A percentile compares a stretch with the other conserved stretches of the same genome.
Conservation (phyloP, 2,888 invertebrate species). For the Eupithecia pulchellata region DNA sequence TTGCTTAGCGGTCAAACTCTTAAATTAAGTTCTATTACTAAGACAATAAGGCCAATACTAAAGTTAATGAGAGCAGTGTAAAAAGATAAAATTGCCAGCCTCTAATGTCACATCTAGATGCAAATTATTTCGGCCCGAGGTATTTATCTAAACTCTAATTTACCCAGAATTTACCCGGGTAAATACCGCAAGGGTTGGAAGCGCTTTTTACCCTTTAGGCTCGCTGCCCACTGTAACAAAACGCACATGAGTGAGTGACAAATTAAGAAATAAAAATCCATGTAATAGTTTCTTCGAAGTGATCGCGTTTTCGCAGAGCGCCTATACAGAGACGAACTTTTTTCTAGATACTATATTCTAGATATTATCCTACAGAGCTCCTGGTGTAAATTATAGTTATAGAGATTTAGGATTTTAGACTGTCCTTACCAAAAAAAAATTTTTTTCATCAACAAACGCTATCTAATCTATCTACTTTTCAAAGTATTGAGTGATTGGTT, state of each 20-base stretch:
- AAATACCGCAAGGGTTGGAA: conserved; percentile 74
- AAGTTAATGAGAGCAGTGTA: conserved; percentile 44
- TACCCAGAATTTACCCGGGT: conserved; percentile 71
- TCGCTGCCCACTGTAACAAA: conserved; percentile 8
- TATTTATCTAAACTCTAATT: conserved; percentile 82
- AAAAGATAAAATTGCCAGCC: conserved; percentile 67
- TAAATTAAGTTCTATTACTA: conserved; percentile 32
- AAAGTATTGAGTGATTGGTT: too few species aligned
- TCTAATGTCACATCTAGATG: conserved; percentile 84
- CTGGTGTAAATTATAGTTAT: too few species aligned
- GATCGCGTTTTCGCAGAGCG: too few species aligned
- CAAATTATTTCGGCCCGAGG: conserved; percentile 78
- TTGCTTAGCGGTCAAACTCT: conserved; percentile 20
- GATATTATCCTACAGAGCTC: too few species aligned
- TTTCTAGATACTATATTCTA: too few species aligned
- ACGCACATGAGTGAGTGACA: background rate
- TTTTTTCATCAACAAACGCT: too few species aligned
- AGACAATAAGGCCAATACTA: conserved; percentile 34
- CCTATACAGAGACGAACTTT: too few species aligned
- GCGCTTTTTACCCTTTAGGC: conserved; percentile 48
- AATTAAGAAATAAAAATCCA: too few species aligned
- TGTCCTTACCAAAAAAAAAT: too few species aligned
- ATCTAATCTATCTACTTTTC: too few species aligned
- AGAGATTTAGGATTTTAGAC: too few species aligned
- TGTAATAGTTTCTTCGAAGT: too few species aligned